Percentiles rank a stretch among this genome's conserved stretches.
Evolutionary conservation across 2,888 invertebrate species (phyloP).

Genomic region (Euclidia mi): DNA sequence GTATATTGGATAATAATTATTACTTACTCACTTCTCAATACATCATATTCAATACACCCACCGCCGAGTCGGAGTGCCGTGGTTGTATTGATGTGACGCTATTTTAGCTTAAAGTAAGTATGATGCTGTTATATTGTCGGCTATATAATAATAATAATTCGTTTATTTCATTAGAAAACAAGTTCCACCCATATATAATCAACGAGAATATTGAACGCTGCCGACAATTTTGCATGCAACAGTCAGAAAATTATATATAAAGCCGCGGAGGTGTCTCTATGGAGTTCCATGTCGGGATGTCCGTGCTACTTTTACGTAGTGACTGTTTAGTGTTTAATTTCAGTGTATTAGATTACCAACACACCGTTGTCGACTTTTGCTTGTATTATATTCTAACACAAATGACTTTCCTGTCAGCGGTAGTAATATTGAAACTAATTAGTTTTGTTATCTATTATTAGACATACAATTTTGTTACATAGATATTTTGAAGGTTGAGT

Average conservation of each 20-base stretch:
- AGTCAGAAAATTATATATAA: not conserved
- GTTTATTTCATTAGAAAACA: too few relatives aligned
- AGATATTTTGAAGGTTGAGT: too few relatives aligned
- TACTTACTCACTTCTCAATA: too few relatives aligned
- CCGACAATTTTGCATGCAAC: not conserved
- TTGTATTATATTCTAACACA: slow-evolving; percentile 58
- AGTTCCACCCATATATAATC: too few relatives aligned
- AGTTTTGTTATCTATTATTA: slow-evolving; percentile 26
- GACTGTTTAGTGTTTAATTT: slow-evolving; percentile 66
- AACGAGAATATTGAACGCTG: not conserved
- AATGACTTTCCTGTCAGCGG: slow-evolving; percentile 38
- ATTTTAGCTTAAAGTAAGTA: too few relatives aligned
- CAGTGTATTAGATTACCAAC: slow-evolving; percentile 61
- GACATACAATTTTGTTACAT: too few relatives aligned
- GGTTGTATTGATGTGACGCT: too few relatives aligned
- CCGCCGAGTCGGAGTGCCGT: too few relatives aligned
- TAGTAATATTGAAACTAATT: slow-evolving; percentile 31
- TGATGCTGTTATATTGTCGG: too few relatives aligned
- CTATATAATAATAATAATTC: too few relatives aligned
- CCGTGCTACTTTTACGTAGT: slow-evolving; percentile 33
- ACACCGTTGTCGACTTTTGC: slow-evolving; percentile 53
- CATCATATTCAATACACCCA: too few relatives aligned
- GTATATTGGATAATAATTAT: too few relatives aligned
- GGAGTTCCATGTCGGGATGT: not conserved
- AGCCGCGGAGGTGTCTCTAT: slow-evolving; percentile 29